A percentile compares a stretch with the other conserved stretches of the same genome.
Evolutionary conservation across 2,888 invertebrate genomes (phyloP).

Genomic region (Ditylenchus weischeri): DNA sequence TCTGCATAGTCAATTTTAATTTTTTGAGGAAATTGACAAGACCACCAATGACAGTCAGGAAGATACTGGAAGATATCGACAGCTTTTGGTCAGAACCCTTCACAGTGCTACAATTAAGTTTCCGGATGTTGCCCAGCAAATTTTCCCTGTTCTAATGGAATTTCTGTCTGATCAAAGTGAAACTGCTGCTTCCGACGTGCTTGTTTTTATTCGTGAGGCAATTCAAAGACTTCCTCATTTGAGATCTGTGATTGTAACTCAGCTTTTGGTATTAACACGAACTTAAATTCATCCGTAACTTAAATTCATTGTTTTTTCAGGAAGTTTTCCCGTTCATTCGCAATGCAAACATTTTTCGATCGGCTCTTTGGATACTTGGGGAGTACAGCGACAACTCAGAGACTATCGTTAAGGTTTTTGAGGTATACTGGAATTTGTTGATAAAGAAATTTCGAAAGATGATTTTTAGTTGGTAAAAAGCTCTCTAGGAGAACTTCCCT

Average conservation of each 20-base stretch:
- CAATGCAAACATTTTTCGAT: constrained; percentile 84
- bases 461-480: constrained; percentile 41
- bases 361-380: constrained; percentile 93
- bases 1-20: constrained; percentile 1
- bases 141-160: constrained; percentile 86
- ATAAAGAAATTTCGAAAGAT: too few relatives aligned
- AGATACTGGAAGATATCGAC: constrained; percentile 85
- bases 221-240: constrained; percentile 84
- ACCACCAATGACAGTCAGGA: constrained; percentile 68
- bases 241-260: constrained; percentile 72
- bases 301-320: constrained; percentile 61
- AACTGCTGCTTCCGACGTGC: constrained; percentile 84
- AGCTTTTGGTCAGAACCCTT: constrained; percentile 86
- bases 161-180: constrained; percentile 72
- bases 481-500: constrained; percentile 63
- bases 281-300: neutral
- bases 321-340: constrained; percentile 82
- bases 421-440: neutral
- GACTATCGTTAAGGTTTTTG: constrained; percentile 44
- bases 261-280: constrained; percentile 42
- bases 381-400: constrained; percentile 81
- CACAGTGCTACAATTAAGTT: constrained; percentile 69
- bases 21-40: constrained; percentile 53
- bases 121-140: constrained; percentile 86
- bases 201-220: constrained; percentile 92